Evolutionary conservation across 2,888 invertebrate species (phyloP).

Genomic region (Habrosyne pyritoides): DNA sequence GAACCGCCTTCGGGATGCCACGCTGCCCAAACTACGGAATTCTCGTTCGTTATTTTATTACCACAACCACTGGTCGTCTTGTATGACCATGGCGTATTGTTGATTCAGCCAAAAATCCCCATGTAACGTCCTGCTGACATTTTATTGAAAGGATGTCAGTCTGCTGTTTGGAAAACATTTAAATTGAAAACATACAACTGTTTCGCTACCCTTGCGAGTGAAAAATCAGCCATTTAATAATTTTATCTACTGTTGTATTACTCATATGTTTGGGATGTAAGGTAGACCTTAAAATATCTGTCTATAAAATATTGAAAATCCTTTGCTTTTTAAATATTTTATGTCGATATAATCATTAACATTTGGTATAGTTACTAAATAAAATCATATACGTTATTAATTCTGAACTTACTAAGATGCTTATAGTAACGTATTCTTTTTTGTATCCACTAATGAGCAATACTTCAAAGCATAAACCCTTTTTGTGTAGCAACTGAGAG

Average conservation of each 20-base stretch:
- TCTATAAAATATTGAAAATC: too few species aligned
- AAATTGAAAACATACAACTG: not conserved
- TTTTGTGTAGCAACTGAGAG: not conserved
- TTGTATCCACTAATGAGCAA: not conserved
- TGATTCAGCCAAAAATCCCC: conserved; percentile 27
- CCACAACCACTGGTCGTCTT: conserved; percentile 33
- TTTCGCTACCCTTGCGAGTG: not conserved
- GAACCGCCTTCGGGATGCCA: conserved; percentile 24
- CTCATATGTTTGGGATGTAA: not conserved
- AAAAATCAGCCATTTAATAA: not conserved
- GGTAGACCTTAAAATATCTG: not conserved
- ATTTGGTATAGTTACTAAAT: too few species aligned
- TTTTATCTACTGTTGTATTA: not conserved
- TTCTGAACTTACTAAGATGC: not conserved
- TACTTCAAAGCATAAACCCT: not conserved
- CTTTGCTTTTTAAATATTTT: too few species aligned
- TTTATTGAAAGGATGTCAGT: not conserved
- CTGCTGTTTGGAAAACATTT: not conserved
- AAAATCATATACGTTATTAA: too few species aligned
- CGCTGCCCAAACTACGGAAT: conserved; percentile 38
- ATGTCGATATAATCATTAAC: too few species aligned
- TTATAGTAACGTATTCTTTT: not conserved
- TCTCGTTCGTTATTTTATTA: conserved; percentile 49
- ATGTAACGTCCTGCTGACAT: not conserved
- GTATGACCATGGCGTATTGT: conserved; percentile 39